Evolutionary conservation across 2,888 invertebrate genomes (phyloP).

Genomic region (Drosophila testacea): DNA sequence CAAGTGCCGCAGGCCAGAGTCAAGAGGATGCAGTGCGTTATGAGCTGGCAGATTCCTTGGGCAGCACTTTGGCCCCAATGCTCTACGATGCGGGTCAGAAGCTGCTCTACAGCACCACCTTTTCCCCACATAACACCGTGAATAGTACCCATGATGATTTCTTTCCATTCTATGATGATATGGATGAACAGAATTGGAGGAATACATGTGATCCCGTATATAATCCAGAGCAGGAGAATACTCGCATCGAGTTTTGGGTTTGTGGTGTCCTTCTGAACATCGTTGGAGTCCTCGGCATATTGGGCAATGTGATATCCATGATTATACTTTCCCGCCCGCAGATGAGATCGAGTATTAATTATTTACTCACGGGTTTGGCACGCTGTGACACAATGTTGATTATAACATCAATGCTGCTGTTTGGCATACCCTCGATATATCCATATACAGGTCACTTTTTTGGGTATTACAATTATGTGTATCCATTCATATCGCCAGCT

Average conservation of each 20-base stretch:
- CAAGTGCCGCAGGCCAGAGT: conserved; percentile 61
- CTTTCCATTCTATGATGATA: conserved; percentile 47
- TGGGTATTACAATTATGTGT: conserved; percentile 91
- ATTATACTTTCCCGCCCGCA: conserved; percentile 96
- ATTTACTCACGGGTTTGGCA: conserved; percentile 96
- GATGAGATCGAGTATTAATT: conserved; percentile 98
- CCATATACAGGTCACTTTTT: conserved; percentile 92
- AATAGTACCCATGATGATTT: conserved; percentile 42
- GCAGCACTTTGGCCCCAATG: conserved; percentile 35
- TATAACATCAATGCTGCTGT: conserved; percentile 93
- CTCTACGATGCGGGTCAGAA: conserved; percentile 25
- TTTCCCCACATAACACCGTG: not conserved
- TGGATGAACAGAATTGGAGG: conserved; percentile 59
- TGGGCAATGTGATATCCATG: conserved; percentile 96
- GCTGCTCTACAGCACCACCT: conserved; percentile 27
- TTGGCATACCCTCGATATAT: conserved; percentile 94
- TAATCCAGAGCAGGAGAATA: conserved; percentile 77
- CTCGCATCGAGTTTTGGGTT: conserved; percentile 91
- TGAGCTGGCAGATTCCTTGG: conserved; percentile 50
- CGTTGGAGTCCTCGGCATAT: conserved; percentile 92
- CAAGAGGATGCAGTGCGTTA: conserved; percentile 52
- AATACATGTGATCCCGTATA: conserved; percentile 74
- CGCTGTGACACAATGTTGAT: conserved; percentile 97
- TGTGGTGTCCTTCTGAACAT: conserved; percentile 93
- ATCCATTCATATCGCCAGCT: conserved; percentile 92